Evolutionary conservation across 2,797 vertebrate genomes (phyloP), one percentile per base, ranked within the genome.

Genomic region (Miichthys miiuy): DNA sequence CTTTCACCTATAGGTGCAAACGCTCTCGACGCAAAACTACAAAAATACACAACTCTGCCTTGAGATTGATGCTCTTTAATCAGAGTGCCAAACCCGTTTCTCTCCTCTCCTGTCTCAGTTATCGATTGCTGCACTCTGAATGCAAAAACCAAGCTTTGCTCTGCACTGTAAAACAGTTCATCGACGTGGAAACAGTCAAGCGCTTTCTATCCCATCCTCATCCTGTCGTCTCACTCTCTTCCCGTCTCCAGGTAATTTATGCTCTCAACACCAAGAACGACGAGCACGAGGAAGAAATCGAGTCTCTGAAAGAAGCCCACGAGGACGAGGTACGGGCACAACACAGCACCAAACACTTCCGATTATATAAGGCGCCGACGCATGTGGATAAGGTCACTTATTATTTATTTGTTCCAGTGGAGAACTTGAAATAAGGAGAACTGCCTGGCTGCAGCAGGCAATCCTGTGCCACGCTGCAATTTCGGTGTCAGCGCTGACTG

Each of bases 261-360:
- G 97, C 98, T 68, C 96, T 99, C 87, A 99, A 99, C 93, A 99
- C 98, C 80, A 99, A 98, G 92, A 99, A 99, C 56, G 98, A 99
- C 72, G 98, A 99, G 68, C 98, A 99, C 0, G 98, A 99, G 91
- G 97, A 97, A 69, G 97, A 97, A 71, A 96, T 99, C 21, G 97
- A 98, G 89, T 97, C 97, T 30, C 95, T 99, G 85, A 99, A 96
- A 82, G 98, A 99, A 86, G 96, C 96, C 44, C 98, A 99, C 0
- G 97, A 98, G 89, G 98, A 99, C 69, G 98, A 99, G 96, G 96
- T 99, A 85, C 0, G 21, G 1, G n/a, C 50, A 34, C 54, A 17
- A 20, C 56, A n/a, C 6, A 41, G 11, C 56, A 21, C 14, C 7
- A 47, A 18, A 55, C 48, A 41, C 21, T 34, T 18, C 1, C 25